Conservation (phyloP, 2,797 vertebrate genomes). For the Morus bassanus region DNA sequence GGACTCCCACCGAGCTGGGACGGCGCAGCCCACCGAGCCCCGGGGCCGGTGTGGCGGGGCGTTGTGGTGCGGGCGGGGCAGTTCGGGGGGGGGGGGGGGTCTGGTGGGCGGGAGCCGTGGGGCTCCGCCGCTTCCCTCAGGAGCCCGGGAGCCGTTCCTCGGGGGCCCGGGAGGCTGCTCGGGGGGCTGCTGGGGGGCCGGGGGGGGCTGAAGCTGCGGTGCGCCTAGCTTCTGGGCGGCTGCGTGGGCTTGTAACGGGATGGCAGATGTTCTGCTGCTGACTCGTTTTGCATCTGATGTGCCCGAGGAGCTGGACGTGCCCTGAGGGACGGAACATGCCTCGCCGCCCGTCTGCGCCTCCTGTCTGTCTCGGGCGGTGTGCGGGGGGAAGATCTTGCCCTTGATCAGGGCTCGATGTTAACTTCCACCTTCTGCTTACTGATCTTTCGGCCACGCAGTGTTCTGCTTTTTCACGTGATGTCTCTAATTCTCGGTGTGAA, state of each 20-base stretch:
- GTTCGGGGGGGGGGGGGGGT: too few species aligned
- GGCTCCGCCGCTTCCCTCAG: neutral
- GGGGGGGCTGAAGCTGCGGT: neutral
- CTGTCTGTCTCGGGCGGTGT: neutral
- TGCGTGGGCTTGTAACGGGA: neutral
- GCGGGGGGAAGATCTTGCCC: neutral
- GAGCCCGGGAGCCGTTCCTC: neutral
- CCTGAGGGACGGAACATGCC: neutral
- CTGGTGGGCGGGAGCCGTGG: neutral
- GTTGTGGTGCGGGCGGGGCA: neutral
- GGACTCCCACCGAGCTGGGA: neutral
- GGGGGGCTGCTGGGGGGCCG: neutral
- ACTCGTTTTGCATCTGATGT: fast-evolving
- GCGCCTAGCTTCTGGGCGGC: neutral
- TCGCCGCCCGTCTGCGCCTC: neutral
- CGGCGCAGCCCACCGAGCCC: neutral
- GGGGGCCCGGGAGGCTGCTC: neutral
- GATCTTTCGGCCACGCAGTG: neutral
- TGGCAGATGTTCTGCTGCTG: neutral
- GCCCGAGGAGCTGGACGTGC: neutral
- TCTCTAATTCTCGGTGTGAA: neutral
- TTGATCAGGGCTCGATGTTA: neutral
- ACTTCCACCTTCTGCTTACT: neutral
- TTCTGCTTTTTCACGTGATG: neutral
- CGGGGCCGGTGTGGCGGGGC: neutral